Evolutionary conservation across 2,113 vertebrate species (phyloP).

Genomic region (Corythornis vintsioides): DNA sequence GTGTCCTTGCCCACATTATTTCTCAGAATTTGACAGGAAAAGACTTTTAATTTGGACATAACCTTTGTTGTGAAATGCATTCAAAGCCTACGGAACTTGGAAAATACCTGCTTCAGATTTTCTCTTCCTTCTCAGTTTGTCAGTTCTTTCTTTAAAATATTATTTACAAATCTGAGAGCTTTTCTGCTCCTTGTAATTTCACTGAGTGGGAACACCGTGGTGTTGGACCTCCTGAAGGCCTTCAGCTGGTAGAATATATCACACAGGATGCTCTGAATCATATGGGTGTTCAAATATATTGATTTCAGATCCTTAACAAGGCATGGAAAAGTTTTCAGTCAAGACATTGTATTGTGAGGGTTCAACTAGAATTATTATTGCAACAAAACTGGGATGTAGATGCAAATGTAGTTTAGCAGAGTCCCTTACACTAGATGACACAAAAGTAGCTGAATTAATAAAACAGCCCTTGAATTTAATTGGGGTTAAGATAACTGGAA

Average conservation of each 20-base stretch:
- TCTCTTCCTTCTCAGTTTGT: background rate
- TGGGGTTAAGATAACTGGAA: background rate
- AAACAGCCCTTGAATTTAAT: background rate
- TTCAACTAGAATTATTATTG: background rate
- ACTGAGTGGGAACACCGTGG: background rate
- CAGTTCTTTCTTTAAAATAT: background rate
- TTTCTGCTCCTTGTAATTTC: background rate
- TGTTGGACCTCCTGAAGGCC: background rate
- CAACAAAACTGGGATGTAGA: background rate
- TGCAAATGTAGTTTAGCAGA: background rate
- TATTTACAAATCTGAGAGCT: background rate
- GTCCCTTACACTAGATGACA: background rate
- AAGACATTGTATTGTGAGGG: background rate
- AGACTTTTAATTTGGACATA: conserved; percentile 79
- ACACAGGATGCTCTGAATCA: background rate
- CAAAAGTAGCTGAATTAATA: background rate
- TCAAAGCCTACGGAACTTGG: background rate
- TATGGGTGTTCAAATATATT: background rate
- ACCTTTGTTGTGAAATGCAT: conserved; percentile 63
- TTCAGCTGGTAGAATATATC: background rate
- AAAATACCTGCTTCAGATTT: background rate
- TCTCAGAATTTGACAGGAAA: conserved; percentile 79
- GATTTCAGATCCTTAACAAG: background rate
- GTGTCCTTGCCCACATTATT: conserved; percentile 80
- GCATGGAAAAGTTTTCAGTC: background rate